Conservation (phyloP, 2,113 vertebrate species). For the Misgurnus mizolepis region DNA sequence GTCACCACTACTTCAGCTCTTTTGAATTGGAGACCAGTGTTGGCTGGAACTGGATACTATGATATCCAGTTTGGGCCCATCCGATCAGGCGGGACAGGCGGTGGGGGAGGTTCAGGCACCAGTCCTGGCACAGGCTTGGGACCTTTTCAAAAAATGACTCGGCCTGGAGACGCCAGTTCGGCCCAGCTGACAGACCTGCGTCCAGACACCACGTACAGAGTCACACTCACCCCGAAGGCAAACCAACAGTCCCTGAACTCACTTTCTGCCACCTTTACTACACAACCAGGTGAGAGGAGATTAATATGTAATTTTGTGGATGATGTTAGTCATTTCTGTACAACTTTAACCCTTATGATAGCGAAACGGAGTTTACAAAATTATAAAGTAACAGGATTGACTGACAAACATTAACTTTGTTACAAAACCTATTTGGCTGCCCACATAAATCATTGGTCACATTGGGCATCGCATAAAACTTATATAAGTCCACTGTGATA, state of each 20-base stretch:
- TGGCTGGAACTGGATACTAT: constrained; percentile 78
- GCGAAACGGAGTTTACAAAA: no score
- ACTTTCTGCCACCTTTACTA: constrained; percentile 80
- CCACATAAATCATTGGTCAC: no score
- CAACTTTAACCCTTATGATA: not conserved
- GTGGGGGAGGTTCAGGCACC: constrained; percentile 44
- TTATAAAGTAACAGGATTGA: no score
- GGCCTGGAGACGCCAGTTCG: constrained; percentile 72
- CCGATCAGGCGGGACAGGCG: constrained; percentile 40
- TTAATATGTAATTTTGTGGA: not conserved
- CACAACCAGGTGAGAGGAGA: constrained; percentile 76
- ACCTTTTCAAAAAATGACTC: constrained; percentile 66
- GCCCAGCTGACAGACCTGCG: constrained; percentile 72
- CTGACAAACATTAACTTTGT: no score
- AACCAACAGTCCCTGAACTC: constrained; percentile 73
- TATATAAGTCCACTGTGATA: no score
- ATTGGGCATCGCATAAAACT: no score
- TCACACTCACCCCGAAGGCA: constrained; percentile 81
- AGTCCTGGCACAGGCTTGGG: constrained; percentile 61
- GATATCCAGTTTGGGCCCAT: constrained; percentile 76
- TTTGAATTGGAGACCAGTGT: constrained; percentile 83
- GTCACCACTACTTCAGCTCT: constrained; percentile 80
- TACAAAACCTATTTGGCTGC: no score
- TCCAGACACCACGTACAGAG: constrained; percentile 83
- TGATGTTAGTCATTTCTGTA: not conserved